These are phyloP conservation scores for Acronicta leporina DNA, from an alignment of 2,888 invertebrate species.

Conservation along the genomic window DNA sequence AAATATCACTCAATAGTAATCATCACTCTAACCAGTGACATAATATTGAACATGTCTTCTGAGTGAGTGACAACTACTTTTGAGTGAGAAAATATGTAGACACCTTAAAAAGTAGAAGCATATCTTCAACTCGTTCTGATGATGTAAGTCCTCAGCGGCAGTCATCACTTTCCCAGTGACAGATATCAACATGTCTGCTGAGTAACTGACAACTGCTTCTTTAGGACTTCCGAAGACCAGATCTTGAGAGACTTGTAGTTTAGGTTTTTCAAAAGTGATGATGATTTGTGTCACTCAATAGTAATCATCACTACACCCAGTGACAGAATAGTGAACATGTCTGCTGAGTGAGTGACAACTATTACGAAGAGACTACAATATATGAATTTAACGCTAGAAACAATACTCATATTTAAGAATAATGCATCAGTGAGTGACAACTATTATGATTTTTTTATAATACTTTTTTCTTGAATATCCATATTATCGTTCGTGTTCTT, in stretches of 20 bases:
- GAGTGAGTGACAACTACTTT: conserved; percentile 18
- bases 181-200: neutral
- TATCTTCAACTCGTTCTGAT: no score
- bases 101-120: no score
- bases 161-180: conserved; percentile 51
- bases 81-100: neutral
- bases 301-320: conserved; percentile 28
- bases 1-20: conserved; percentile 1
- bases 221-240: neutral
- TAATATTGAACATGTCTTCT: conserved; percentile 40
- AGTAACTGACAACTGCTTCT: conserved; percentile 18
- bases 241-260: no score
- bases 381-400: no score
- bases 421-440: conserved; percentile 12
- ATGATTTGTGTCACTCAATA: no score
- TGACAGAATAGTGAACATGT: conserved; percentile 27
- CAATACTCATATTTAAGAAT: no score
- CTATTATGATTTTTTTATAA: no score
- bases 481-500: no score
- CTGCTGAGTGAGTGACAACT: conserved; percentile 33
- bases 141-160: conserved; percentile 8
- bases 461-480: no score
- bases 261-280: no score
- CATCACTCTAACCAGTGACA: conserved; percentile 42
- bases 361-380: neutral